Conservation (phyloP, 2,113 vertebrate species). For the Chaetura pelagica region DNA sequence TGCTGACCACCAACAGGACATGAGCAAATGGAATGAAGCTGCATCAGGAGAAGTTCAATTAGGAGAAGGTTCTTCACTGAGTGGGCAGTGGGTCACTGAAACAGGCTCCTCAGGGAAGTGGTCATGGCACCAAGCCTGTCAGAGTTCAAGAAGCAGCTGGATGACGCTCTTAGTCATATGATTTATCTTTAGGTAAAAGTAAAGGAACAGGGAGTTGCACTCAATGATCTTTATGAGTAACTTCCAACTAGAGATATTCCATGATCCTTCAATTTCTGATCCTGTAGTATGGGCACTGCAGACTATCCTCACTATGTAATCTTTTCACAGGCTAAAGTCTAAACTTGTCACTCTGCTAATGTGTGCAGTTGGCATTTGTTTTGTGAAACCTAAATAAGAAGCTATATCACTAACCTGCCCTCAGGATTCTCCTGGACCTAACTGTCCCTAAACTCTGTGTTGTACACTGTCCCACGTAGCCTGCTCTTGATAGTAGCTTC, state of each 20-base stretch:
- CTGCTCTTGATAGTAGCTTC: background rate
- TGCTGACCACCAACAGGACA: too few species aligned
- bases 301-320: background rate
- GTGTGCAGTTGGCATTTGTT: background rate
- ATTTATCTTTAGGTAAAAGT: background rate
- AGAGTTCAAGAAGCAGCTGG: background rate
- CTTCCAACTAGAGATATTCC: background rate
- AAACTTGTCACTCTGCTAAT: background rate
- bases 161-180: background rate
- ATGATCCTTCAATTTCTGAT: background rate
- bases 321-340: background rate
- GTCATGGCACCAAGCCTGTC: too few species aligned
- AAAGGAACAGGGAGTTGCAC: background rate
- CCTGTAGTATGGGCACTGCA: background rate
- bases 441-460: background rate
- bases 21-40: too few species aligned
- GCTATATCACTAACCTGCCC: background rate
- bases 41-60: too few species aligned
- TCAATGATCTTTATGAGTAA: background rate
- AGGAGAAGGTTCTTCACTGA: too few species aligned
- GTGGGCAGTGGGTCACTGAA: too few species aligned
- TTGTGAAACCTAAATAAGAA: background rate
- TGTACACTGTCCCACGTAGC: background rate
- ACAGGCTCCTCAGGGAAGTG: too few species aligned
- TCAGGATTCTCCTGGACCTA: background rate